These are phyloP conservation scores for Dynastes tityus DNA, from an alignment of 2,888 invertebrate species.

Conservation along the genomic window DNA sequence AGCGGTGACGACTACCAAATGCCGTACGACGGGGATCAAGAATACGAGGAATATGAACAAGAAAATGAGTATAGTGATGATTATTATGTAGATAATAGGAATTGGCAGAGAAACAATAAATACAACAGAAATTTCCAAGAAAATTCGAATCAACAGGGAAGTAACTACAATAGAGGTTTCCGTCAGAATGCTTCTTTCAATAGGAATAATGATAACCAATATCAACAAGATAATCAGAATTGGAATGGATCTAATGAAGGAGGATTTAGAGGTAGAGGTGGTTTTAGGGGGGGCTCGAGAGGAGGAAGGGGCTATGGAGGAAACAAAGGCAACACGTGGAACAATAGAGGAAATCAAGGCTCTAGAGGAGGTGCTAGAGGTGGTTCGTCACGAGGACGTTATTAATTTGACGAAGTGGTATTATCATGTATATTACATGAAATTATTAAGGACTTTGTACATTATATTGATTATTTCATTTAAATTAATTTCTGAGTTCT, in stretches of 20 bases:
- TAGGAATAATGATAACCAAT: constrained; percentile 50
- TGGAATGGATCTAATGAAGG: constrained; percentile 55
- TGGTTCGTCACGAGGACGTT: constrained; percentile 53
- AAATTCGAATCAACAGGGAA: constrained; percentile 50
- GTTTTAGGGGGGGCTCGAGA: constrained; percentile 42
- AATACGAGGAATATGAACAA: constrained; percentile 57
- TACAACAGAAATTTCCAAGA: constrained; percentile 50
- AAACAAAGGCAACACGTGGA: constrained; percentile 43
- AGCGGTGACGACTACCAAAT: constrained; percentile 63
- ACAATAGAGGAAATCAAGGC: constrained; percentile 51
- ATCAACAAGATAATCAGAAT: constrained; percentile 52
- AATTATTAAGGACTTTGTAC: constrained; percentile 44
- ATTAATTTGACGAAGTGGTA: constrained; percentile 44
- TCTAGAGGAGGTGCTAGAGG: constrained; percentile 52
- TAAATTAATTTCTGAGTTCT: constrained; percentile 45
- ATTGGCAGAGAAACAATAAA: constrained; percentile 69
- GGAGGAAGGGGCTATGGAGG: constrained; percentile 48
- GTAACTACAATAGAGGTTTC: constrained; percentile 57
- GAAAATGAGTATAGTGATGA: constrained; percentile 68
- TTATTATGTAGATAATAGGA: constrained; percentile 69
- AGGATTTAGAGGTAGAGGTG: constrained; percentile 54
- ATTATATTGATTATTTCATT: constrained; percentile 44
- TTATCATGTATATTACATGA: constrained; percentile 50
- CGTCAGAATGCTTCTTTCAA: constrained; percentile 41
- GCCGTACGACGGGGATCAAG: constrained; percentile 55